Evolutionary conservation across 1,140 invertebrate species (phyloP).

Genomic region (Ips typographus): DNA sequence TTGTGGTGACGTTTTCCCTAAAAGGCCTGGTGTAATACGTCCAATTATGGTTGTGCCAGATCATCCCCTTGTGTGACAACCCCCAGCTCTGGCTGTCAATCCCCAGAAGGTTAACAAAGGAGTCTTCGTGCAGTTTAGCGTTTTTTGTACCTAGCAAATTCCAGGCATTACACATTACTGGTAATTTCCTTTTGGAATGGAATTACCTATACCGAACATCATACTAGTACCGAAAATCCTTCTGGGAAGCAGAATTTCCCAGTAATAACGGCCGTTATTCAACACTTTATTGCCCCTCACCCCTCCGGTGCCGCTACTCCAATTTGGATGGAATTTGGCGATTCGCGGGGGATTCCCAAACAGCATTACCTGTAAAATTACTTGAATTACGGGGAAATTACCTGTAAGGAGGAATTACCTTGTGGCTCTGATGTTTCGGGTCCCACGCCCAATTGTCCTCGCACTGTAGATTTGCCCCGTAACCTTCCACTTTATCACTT

Average conservation of each 20-base stretch:
- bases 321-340: constrained; percentile 72
- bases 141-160: constrained; percentile 57
- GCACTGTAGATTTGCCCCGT: constrained; percentile 47
- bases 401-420: constrained; percentile 52
- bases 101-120: constrained; percentile 71
- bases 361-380: constrained; percentile 44
- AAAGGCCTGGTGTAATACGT: constrained; percentile 68
- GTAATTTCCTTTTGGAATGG: not conserved
- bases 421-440: constrained; percentile 61
- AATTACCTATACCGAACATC: constrained; percentile 74
- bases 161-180: not conserved
- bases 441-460: constrained; percentile 71
- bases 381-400: constrained; percentile 26
- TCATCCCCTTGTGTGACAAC: constrained; percentile 70
- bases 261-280: constrained; percentile 68
- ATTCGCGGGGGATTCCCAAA: constrained; percentile 56
- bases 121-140: constrained; percentile 64
- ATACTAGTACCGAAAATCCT: constrained; percentile 75
- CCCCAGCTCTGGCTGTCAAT: constrained; percentile 73
- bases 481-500: not conserved
- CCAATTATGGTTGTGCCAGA: constrained; percentile 68
- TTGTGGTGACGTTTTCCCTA: constrained; percentile 67
- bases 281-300: constrained; percentile 65
- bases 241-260: constrained; percentile 68
- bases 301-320: constrained; percentile 74